Conservation (phyloP, 2,113 vertebrate genomes). For the Ardeotis arabs region DNA sequence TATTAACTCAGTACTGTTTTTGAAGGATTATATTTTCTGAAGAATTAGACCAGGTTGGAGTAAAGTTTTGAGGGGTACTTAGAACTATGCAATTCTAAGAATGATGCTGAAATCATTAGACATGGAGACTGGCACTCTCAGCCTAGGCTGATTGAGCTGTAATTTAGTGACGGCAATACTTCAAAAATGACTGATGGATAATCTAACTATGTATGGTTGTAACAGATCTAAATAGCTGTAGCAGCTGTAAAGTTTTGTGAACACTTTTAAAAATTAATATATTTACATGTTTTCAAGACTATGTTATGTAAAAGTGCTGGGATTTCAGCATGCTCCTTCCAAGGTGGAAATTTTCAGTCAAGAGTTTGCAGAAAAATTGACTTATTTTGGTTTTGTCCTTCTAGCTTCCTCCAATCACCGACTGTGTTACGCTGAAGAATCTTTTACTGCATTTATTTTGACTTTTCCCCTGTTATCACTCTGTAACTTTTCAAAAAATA, state of each 20-base stretch:
- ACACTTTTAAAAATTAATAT: background rate
- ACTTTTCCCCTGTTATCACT: background rate
- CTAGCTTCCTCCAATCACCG: background rate
- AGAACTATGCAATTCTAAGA: background rate
- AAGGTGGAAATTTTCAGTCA: background rate
- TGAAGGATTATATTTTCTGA: constrained; percentile 33
- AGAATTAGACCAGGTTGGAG: background rate
- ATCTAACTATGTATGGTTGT: background rate
- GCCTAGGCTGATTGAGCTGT: background rate
- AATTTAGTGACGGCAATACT: background rate
- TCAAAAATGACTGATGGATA: background rate
- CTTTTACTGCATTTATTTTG: background rate
- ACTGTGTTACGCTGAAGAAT: background rate
- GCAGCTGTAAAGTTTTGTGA: background rate
- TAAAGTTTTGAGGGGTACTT: background rate
- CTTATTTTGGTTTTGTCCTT: background rate
- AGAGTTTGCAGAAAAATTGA: background rate
- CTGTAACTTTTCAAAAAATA: background rate
- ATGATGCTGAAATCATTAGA: background rate
- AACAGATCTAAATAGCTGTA: background rate
- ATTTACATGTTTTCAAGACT: background rate
- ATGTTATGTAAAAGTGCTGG: background rate
- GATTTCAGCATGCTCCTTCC: background rate
- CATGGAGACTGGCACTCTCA: background rate
- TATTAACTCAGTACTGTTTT: constrained; percentile 13